These are phyloP conservation scores for Lepidurus packardi DNA, from an alignment of 1,140 invertebrate species.

Conservation along the genomic window DNA sequence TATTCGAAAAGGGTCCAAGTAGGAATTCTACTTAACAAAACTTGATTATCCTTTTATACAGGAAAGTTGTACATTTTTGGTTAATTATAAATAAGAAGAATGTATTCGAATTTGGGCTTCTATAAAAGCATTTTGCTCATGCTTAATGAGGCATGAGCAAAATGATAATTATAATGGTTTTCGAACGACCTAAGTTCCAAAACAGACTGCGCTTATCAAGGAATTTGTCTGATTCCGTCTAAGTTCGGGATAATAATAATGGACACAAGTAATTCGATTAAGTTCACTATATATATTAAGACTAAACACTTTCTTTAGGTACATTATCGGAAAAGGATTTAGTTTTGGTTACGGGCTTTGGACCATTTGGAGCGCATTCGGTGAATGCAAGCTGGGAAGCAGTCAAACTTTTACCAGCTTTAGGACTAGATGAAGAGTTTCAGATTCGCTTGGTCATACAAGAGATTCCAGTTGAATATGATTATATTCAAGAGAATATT, in stretches of 20 bases:
- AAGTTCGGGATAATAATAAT: too few species aligned
- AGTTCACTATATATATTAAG: not conserved
- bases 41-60: not conserved
- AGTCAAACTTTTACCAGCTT: slow-evolving; percentile 54
- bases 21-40: not conserved
- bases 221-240: too few species aligned
- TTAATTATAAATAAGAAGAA: not conserved
- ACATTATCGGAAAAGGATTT: slow-evolving; percentile 28
- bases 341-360: slow-evolving; percentile 63
- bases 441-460: slow-evolving; percentile 53
- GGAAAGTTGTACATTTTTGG: not conserved
- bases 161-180: too few species aligned
- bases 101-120: too few species aligned
- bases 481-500: slow-evolving; percentile 54
- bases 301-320: not conserved
- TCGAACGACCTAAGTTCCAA: too few species aligned
- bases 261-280: too few species aligned
- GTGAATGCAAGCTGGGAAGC: slow-evolving; percentile 73
- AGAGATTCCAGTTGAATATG: slow-evolving; percentile 62
- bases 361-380: slow-evolving; percentile 59
- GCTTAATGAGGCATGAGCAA: too few species aligned
- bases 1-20: not conserved
- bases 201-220: too few species aligned
- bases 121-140: too few species aligned
- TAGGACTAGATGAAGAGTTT: slow-evolving; percentile 42